A percentile compares a stretch with the other conserved stretches of the same genome.
Evolutionary conservation across 2,113 vertebrate species (phyloP).

Genomic region (Cephalopterus ornatus): DNA sequence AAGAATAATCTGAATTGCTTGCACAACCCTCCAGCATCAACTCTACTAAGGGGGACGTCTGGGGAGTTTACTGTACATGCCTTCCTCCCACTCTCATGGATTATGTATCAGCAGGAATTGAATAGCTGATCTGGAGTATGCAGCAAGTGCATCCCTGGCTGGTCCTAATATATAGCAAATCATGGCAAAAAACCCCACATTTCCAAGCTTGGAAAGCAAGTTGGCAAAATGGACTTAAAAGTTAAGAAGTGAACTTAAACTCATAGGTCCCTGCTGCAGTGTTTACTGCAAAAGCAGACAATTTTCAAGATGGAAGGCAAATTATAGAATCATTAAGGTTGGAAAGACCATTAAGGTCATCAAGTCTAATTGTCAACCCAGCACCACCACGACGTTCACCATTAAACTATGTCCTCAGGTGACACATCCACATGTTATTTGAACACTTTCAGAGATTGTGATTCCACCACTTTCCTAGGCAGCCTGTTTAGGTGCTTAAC

Average conservation of each 20-base stretch:
- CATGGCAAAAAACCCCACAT: accelerated
- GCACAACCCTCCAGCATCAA: not conserved
- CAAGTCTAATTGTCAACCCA: not conserved
- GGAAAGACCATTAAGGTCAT: not conserved
- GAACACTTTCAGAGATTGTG: not conserved
- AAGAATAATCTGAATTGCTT: not conserved
- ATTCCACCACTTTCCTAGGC: not conserved
- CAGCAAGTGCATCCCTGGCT: not conserved
- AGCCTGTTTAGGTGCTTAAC: not conserved
- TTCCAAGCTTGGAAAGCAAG: not conserved
- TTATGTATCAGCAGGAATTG: not conserved
- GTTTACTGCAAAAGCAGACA: not conserved
- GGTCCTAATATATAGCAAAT: not conserved
- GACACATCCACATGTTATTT: not conserved
- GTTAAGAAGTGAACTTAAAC: not conserved
- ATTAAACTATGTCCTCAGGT: not conserved
- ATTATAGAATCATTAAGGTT: not conserved
- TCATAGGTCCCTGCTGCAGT: not conserved
- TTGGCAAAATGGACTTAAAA: not conserved
- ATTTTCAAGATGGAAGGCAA: not conserved
- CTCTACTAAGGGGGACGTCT: not conserved
- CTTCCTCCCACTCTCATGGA: not conserved
- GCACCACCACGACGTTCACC: not conserved
- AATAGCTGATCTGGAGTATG: not conserved
- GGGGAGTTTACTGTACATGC: not conserved